A percentile compares a stretch with the other conserved stretches of the same genome.
phyloP scores from a whole-genome alignment of 2,797 vertebrate species.

The Protosalanx chinensis region DNA sequence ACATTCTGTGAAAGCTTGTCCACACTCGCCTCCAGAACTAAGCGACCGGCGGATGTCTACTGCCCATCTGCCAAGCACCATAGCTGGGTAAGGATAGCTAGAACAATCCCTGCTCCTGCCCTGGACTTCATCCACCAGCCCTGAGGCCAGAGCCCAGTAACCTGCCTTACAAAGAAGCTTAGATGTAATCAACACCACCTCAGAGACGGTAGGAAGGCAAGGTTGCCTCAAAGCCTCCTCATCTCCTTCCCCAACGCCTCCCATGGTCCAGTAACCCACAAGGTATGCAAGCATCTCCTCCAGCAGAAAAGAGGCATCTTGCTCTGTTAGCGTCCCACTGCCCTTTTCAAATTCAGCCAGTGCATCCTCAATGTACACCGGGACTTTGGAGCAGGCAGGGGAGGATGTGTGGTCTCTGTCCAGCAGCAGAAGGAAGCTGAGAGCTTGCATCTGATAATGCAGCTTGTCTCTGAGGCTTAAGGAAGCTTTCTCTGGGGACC shows the following conservation, averaged over 20 bases:
- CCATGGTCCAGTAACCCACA: conserved; percentile 26
- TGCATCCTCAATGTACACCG: conserved; percentile 59
- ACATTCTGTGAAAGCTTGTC: conserved; percentile 63
- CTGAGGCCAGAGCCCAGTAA: conserved; percentile 52
- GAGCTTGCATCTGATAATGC: conserved; percentile 69
- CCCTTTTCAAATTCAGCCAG: conserved; percentile 66
- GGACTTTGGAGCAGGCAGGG: conserved; percentile 46
- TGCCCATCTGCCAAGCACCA: conserved; percentile 66
- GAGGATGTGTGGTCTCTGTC: conserved; percentile 49
- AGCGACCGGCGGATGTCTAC: conserved; percentile 61
- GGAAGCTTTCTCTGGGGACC: conserved; percentile 26
- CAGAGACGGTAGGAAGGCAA: conserved; percentile 56
- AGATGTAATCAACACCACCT: conserved; percentile 70
- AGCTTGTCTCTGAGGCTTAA: conserved; percentile 54
- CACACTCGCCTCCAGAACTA: conserved; percentile 27
- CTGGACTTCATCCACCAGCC: conserved; percentile 48
- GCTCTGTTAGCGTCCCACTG: conserved; percentile 38
- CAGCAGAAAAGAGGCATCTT: conserved; percentile 69
- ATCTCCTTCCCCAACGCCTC: neutral
- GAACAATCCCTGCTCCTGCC: conserved; percentile 32
- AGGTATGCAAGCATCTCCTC: conserved; percentile 53
- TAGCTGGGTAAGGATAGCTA: conserved; percentile 31
- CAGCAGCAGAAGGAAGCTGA: conserved; percentile 81
- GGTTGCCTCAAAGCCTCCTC: conserved; percentile 3
- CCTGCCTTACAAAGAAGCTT: conserved; percentile 73